Evolutionary conservation across 2,888 invertebrate genomes (phyloP).

Genomic region (Meghimatium bilineatum): DNA sequence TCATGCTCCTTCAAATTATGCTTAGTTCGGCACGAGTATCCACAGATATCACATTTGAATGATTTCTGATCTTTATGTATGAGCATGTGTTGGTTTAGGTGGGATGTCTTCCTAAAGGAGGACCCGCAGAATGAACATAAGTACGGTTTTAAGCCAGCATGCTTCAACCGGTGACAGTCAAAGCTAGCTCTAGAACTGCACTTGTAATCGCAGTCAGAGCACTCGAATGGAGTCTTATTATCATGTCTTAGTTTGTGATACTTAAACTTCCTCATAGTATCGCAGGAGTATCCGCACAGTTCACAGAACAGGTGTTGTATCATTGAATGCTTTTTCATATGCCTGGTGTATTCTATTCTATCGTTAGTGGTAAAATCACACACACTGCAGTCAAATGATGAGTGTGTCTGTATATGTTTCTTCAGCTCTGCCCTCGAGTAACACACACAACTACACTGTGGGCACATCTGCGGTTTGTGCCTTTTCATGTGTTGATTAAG

Average conservation of each 20-base stretch:
- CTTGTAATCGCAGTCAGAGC: slow-evolving; percentile 46
- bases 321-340: slow-evolving; percentile 41
- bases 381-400: slow-evolving; percentile 31
- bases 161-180: slow-evolving; percentile 41
- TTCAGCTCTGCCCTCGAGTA: slow-evolving; percentile 32
- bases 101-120: slow-evolving; percentile 38
- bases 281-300: slow-evolving; percentile 50
- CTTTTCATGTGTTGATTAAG: slow-evolving; percentile 41
- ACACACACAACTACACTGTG: slow-evolving; percentile 39
- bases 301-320: slow-evolving; percentile 43
- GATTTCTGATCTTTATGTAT: slow-evolving; percentile 49
- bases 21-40: slow-evolving; percentile 38
- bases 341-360: slow-evolving; percentile 34
- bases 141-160: slow-evolving; percentile 43
- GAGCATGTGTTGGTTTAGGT: slow-evolving; percentile 46
- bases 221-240: slow-evolving; percentile 40
- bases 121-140: slow-evolving; percentile 44
- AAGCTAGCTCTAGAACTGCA: slow-evolving; percentile 48
- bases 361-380: slow-evolving; percentile 37
- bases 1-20: slow-evolving; percentile 51
- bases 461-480: slow-evolving; percentile 29
- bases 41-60: slow-evolving; percentile 42
- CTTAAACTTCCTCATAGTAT: slow-evolving; percentile 34
- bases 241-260: slow-evolving; percentile 42
- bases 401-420: slow-evolving; percentile 34